These are phyloP conservation scores for Platichthys flesus DNA, from an alignment of 2,113 vertebrate genomes.

Conservation along the genomic window DNA sequence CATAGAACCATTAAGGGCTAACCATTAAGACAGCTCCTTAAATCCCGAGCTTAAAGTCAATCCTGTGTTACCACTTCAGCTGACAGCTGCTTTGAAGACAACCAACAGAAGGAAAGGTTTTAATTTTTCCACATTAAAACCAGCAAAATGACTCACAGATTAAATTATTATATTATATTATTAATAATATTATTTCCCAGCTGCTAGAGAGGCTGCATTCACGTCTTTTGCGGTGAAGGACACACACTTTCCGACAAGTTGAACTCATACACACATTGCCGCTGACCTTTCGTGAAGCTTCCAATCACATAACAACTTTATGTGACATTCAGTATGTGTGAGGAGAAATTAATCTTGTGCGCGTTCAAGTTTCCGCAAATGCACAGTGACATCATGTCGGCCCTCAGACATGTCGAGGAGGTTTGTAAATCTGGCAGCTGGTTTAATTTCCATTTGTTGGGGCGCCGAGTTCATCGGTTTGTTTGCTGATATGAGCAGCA, in stretches of 20 bases:
- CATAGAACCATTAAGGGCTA: not conserved
- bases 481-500: conserved; percentile 22
- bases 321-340: conserved; percentile 40
- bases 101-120: not conserved
- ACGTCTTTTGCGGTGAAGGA: not conserved
- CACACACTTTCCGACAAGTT: conserved; percentile 23
- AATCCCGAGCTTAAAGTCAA: conserved; percentile 34
- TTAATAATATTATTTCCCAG: not conserved
- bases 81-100: conserved; percentile 14
- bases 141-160: not conserved
- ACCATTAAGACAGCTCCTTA: not conserved
- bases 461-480: conserved; percentile 13
- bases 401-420: not conserved
- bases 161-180: too few species aligned
- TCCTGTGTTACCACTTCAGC: conserved; percentile 16
- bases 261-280: conserved; percentile 8
- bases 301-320: conserved; percentile 23
- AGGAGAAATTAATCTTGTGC: conserved; percentile 22
- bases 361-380: conserved; percentile 30
- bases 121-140: not conserved
- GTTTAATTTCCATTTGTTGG: conserved; percentile 14
- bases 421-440: conserved; percentile 15
- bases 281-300: conserved; percentile 33
- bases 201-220: not conserved
- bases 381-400: conserved; percentile 24